Base-by-base conservation (phyloP, 2,113 vertebrate species). In the Sinocyclocheilus anophthalmus region DNA sequence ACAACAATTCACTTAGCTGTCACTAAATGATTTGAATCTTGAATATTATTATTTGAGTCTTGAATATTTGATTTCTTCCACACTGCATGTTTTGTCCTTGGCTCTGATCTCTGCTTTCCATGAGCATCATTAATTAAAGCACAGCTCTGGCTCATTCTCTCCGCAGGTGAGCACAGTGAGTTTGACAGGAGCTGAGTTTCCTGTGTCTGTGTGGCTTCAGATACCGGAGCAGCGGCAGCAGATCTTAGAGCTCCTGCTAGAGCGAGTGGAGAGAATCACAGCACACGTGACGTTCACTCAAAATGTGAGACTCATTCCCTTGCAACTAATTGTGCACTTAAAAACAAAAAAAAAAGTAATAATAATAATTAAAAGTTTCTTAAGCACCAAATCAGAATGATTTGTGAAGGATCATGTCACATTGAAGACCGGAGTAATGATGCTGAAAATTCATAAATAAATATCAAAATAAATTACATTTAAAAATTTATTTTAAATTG, bases 191-290 rank as follows among this genome's bases (percentile, higher is more conserved):
- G 93, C 94, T 65, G 93, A 96, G 89, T 93, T 96, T 24, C 95
- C 96, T 0, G 95, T 97, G 65, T 97, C 94, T 0, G 92, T 98
- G 30, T 98, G 95, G 94, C 91, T 94, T 87, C 93, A 93, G 88
- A 92, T 79, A 81, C 53, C 93, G 67, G 91, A 88, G 79, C 94
- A 89, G 82, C 91, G 95, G 45, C 89, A 87, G 3, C 84, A 90
- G 77, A 70, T 73, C 63, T 95, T 93, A 3, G 91, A 97, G 87
- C 91, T 98, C 3, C 90, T 97, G 87, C 91, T 97, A 89, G 96
- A 98, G 89, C 94, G 94, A 1, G 96, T 98, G 81, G 96, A 97
- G 92, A 94, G 96, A 72, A 77, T 97, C 75, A 95, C 97, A 0
- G 95, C 96, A 53, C 92, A 88, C 65, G 93, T 99, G 16, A 92